Conservation (phyloP, 2,888 invertebrate genomes). For the Drosophila seclusa region DNA sequence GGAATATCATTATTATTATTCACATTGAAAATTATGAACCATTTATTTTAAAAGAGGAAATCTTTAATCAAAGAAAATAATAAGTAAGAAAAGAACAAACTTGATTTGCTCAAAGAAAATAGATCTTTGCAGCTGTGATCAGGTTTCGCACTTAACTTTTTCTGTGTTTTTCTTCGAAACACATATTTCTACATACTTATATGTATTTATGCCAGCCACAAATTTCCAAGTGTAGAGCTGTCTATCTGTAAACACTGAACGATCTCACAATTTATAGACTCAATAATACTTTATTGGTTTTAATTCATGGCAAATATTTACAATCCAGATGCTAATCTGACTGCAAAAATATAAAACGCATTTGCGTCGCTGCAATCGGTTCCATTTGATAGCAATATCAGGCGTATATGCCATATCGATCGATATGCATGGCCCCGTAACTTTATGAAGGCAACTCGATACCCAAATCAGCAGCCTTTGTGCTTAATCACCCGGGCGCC, state of each 20-base stretch:
- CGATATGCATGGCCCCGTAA: constrained; percentile 34
- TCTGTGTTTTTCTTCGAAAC: background rate
- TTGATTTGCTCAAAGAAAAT: background rate
- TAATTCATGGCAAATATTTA: constrained; percentile 58
- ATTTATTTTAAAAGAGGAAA: background rate
- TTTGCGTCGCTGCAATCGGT: constrained; percentile 31
- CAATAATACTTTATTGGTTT: constrained; percentile 68
- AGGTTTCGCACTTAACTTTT: background rate
- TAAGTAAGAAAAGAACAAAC: background rate
- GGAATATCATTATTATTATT: background rate
- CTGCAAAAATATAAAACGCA: constrained; percentile 46
- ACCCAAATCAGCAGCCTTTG: constrained; percentile 68
- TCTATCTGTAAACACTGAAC: constrained; percentile 21
- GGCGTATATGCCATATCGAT: constrained; percentile 44
- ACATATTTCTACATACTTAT: no score
- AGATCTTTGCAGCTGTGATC: background rate
- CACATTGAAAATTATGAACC: background rate
- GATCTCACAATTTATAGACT: constrained; percentile 58
- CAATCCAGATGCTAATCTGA: constrained; percentile 65
- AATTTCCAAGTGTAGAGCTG: constrained; percentile 7
- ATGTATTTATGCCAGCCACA: background rate
- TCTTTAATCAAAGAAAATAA: background rate
- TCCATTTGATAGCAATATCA: constrained; percentile 41
- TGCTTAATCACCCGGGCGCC: constrained; percentile 73
- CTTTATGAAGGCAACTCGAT: constrained; percentile 26